Evolutionary conservation across 2,888 invertebrate genomes (phyloP), one percentile per base, ranked within the genome.

Genomic region (Drosophila greeni): DNA sequence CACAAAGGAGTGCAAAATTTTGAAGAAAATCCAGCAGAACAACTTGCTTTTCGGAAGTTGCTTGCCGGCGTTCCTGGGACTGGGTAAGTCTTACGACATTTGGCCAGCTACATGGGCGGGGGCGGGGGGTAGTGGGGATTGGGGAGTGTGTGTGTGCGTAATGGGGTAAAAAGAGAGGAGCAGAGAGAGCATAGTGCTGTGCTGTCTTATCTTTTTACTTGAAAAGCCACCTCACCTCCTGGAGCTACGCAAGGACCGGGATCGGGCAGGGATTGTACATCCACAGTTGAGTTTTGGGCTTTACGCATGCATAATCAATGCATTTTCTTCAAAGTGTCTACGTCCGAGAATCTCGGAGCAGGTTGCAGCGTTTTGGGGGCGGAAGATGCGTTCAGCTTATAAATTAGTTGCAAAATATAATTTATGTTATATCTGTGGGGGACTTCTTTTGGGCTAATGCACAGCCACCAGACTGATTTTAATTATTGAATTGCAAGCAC

Each of bases 271-370:
- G 43, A 26, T 37, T 42, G 42, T 62, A 36, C 66, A 65, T 42
- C 53, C 66, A 43, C 66, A 66, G 66, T 69, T 40, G 62, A 58
- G 66, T 72, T 76, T 80, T 71, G 52, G 70, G 75, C 75, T 74
- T 80, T 80, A 80, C 79, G 85, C 79, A 80, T 80, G 79, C 79
- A 80, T 84, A 80, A 82, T 80, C 85, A 80, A 80, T 84, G 85
- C 79, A 80, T 76, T 79, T 72, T 83, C 76, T 82, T 66, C 59
- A 45, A 37, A 37, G 55, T 24, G 58, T 45, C 49, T 62, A 23
- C 16, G 37, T 39, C 47, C 18, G 31, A 51, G 31, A 26, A 48
- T 18, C 18, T 14, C 6, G 36, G 55, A 57, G 36, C 9, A 53
- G 42, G 42, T 33, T 8, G 43, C 18, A 11, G 16, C 14, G 23